A percentile compares a stretch with the other conserved stretches of the same genome.
Evolutionary conservation across 2,888 invertebrate genomes (phyloP).

Genomic region (Andricus quercusramuli): DNA sequence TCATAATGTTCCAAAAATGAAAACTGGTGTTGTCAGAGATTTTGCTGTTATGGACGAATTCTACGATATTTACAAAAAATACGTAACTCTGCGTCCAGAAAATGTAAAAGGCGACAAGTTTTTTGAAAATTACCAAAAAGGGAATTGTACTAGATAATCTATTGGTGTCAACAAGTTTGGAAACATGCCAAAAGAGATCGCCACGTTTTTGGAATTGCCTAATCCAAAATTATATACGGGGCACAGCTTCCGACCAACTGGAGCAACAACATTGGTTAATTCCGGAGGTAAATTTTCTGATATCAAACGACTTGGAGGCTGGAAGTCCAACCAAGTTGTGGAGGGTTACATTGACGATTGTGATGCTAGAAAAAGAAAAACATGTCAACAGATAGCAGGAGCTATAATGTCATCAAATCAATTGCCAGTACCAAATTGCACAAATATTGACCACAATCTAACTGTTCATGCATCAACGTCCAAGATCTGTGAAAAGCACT

Average conservation of each 20-base stretch:
- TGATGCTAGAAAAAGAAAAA: neutral
- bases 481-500: too few relatives aligned
- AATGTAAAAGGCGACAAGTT: conserved; percentile 12
- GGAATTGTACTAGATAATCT: too few relatives aligned
- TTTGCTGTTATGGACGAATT: conserved; percentile 27
- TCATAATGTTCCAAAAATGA: neutral
- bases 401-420: neutral
- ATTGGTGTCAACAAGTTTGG: too few relatives aligned
- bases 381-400: neutral
- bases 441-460: too few relatives aligned
- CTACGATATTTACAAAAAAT: conserved; percentile 38
- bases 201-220: too few relatives aligned
- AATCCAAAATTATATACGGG: too few relatives aligned
- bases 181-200: too few relatives aligned
- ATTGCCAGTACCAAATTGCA: too few relatives aligned
- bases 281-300: conserved; percentile 44
- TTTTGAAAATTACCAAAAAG: conserved; percentile 2
- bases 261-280: conserved; percentile 46
- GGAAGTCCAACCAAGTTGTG: conserved; percentile 8
- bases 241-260: conserved; percentile 46
- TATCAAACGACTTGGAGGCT: conserved; percentile 46
- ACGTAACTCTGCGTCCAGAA: conserved; percentile 11
- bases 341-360: neutral
- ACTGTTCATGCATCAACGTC: too few relatives aligned
- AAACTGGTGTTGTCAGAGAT: conserved; percentile 28